phyloP scores from a whole-genome alignment of 2,113 vertebrate species.

The Eretmochelys imbricata region DNA sequence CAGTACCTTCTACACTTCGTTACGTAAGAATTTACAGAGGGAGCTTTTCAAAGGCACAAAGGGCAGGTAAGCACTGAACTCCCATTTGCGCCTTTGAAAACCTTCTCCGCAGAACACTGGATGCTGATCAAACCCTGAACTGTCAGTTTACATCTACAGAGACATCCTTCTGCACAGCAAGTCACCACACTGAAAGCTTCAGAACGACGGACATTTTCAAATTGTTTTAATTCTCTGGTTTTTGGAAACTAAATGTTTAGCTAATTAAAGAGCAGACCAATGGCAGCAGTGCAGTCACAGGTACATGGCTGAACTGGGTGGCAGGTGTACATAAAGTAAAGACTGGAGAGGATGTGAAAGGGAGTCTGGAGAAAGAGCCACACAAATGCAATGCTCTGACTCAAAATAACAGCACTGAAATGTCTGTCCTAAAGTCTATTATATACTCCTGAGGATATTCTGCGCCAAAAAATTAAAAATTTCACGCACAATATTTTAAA shows the following conservation, averaged over 20 bases:
- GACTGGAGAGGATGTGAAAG: accelerated
- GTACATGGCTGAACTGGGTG: neutral
- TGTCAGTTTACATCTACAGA: constrained; percentile 29
- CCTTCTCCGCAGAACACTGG: neutral
- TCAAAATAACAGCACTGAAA: neutral
- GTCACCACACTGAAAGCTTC: neutral
- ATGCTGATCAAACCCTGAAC: constrained; percentile 1
- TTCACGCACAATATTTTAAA: no score
- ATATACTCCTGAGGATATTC: neutral
- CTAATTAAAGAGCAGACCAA: constrained; percentile 42
- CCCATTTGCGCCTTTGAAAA: constrained; percentile 48
- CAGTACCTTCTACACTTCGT: constrained; percentile 15
- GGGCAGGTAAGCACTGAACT: constrained; percentile 15
- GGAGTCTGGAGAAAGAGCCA: neutral
- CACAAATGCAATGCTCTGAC: neutral
- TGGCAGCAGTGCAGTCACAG: neutral
- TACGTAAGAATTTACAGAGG: neutral
- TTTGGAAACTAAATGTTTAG: constrained; percentile 39
- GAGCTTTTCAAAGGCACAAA: constrained; percentile 6
- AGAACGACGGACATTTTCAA: neutral
- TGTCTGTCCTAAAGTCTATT: neutral
- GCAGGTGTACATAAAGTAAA: neutral
- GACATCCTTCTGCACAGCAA: constrained; percentile 33
- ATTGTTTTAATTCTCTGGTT: neutral
- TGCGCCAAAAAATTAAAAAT: no score